A percentile compares a stretch with the other conserved stretches of the same genome.
These are phyloP conservation scores for Falco concolor DNA, from an alignment of 2,797 vertebrate species.

Conservation along the genomic window DNA sequence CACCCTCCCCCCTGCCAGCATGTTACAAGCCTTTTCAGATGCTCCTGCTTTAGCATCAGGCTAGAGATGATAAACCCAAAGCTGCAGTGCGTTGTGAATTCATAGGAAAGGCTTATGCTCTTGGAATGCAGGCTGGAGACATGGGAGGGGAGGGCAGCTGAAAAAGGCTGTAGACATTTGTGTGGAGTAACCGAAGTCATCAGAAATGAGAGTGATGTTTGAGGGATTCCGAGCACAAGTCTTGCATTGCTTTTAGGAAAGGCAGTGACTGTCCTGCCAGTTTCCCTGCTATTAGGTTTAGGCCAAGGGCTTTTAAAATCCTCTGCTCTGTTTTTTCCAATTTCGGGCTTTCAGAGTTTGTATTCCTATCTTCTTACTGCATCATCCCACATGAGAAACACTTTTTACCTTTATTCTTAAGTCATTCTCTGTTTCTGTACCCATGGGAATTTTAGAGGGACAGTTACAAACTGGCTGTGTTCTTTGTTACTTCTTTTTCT, in stretches of 20 bases:
- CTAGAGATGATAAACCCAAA: not conserved
- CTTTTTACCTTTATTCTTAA: not conserved
- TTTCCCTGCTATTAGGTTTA: not conserved
- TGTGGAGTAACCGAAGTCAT: not conserved
- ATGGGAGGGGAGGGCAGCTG: not conserved
- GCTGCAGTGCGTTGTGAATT: not conserved
- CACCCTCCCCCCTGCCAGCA: no score
- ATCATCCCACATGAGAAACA: accelerated
- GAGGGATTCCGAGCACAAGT: not conserved
- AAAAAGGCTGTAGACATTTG: not conserved
- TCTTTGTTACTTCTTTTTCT: not conserved
- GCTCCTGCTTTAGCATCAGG: not conserved
- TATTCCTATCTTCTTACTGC: not conserved
- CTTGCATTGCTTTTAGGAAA: not conserved
- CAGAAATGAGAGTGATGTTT: not conserved
- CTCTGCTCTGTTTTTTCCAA: accelerated
- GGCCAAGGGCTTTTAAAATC: not conserved
- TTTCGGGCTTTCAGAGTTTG: not conserved
- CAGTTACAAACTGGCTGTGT: not conserved
- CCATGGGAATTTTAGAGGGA: not conserved
- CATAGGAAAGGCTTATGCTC: not conserved
- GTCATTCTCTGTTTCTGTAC: not conserved
- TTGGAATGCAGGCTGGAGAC: not conserved
- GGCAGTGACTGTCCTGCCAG: not conserved
- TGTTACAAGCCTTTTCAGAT: not conserved